A percentile compares a stretch with the other conserved stretches of the same genome.
Conservation (phyloP, 1,140 invertebrate species). For the Heliconius hermathena region DNA sequence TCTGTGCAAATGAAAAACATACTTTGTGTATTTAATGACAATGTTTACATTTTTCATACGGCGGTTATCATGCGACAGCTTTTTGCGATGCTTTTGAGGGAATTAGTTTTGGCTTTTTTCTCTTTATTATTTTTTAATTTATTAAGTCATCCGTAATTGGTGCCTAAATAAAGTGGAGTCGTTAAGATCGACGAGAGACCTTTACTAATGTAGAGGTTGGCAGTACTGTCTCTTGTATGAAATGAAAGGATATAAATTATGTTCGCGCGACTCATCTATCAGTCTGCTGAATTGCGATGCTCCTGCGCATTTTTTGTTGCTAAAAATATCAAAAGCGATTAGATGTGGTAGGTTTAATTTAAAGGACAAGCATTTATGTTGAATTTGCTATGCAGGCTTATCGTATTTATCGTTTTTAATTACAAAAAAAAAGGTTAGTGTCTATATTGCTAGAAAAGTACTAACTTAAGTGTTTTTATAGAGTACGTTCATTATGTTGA, state of each 20-base stretch:
- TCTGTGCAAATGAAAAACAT: constrained; percentile 80
- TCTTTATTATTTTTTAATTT: constrained; percentile 58
- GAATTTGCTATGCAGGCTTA: neutral
- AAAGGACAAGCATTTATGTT: neutral
- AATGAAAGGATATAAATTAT: constrained; percentile 40
- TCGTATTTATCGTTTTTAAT: neutral
- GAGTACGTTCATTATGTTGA: neutral
- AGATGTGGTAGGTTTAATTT: constrained; percentile 10
- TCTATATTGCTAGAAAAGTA: neutral
- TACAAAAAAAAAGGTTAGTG: neutral
- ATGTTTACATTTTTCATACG: constrained; percentile 77
- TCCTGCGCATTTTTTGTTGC: neutral
- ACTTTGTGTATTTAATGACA: constrained; percentile 82
- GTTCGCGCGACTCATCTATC: constrained; percentile 22
- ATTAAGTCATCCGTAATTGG: constrained; percentile 71
- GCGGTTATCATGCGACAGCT: constrained; percentile 66
- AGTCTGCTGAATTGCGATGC: constrained; percentile 3
- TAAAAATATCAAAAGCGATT: constrained; percentile 25
- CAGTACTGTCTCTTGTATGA: constrained; percentile 24
- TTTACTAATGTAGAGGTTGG: constrained; percentile 43
- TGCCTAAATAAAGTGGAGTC: constrained; percentile 57
- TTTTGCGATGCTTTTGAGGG: constrained; percentile 67
- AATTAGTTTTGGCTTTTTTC: constrained; percentile 31
- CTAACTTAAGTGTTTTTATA: neutral
- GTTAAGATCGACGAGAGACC: constrained; percentile 56